A percentile compares a stretch with the other conserved stretches of the same genome.
These are phyloP conservation scores for Noctua janthe DNA, from an alignment of 2,888 invertebrate species.

Conservation along the genomic window DNA sequence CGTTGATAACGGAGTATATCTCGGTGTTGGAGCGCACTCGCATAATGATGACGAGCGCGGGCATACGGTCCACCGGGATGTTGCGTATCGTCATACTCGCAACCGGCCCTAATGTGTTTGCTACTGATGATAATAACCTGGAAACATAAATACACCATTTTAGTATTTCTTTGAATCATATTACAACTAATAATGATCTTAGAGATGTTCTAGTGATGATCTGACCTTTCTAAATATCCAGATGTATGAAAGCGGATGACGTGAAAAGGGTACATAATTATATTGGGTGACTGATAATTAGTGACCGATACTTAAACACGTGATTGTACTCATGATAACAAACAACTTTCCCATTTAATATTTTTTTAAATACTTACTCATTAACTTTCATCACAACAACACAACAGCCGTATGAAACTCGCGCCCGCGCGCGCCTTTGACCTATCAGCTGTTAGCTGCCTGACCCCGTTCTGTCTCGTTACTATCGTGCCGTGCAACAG, in stretches of 20 bases:
- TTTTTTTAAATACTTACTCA: too few species aligned
- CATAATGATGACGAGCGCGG: conserved; percentile 97
- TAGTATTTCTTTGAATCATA: neutral
- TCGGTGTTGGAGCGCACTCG: conserved; percentile 96
- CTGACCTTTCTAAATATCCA: neutral
- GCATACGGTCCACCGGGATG: conserved; percentile 96
- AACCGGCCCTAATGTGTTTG: conserved; percentile 94
- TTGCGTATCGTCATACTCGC: conserved; percentile 96
- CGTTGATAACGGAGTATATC: conserved; percentile 97
- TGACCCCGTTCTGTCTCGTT: too few species aligned
- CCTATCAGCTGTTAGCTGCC: too few species aligned
- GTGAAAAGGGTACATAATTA: neutral
- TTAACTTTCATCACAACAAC: too few species aligned
- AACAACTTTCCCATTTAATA: too few species aligned
- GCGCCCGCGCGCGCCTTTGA: too few species aligned
- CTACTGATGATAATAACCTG: conserved; percentile 94
- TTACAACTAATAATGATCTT: too few species aligned
- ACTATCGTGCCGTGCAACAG: too few species aligned
- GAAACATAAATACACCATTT: neutral
- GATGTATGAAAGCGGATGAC: neutral
- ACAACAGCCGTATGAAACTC: too few species aligned
- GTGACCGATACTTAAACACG: too few species aligned
- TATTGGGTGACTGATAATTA: too few species aligned
- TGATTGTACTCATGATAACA: too few species aligned
- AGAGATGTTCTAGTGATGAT: neutral